Evolutionary conservation across 2,113 vertebrate species (phyloP).

Genomic region (Sturnira hondurensis): DNA sequence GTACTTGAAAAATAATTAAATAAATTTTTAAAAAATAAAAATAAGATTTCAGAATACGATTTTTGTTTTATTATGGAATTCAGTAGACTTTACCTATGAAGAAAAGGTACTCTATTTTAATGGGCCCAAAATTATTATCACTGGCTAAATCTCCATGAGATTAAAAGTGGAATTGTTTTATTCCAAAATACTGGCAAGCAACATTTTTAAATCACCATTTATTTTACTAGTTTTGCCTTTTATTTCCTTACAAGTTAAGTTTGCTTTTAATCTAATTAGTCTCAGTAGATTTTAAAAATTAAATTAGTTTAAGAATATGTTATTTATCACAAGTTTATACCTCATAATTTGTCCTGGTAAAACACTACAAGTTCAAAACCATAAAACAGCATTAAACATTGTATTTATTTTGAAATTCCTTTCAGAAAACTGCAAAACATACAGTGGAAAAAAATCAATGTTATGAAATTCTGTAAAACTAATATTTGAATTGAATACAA

Average conservation of each 20-base stretch:
- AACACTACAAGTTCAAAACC: neutral
- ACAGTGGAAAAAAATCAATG: neutral
- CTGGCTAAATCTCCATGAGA: neutral
- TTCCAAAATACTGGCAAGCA: neutral
- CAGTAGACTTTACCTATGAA: neutral
- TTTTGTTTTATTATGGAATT: neutral
- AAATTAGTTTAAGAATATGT: neutral
- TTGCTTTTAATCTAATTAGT: slow-evolving; percentile 1
- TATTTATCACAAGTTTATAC: neutral
- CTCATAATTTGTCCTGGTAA: neutral
- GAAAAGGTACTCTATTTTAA: neutral
- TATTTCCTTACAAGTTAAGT: neutral
- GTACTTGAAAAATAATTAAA: too few relatives aligned
- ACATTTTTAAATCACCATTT: neutral
- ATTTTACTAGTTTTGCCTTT: neutral
- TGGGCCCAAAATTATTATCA: neutral
- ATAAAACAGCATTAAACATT: neutral
- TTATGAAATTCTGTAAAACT: neutral
- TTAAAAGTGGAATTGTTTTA: neutral
- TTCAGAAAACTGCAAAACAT: neutral
- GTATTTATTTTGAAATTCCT: neutral
- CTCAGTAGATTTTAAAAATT: neutral
- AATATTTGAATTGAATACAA: neutral
- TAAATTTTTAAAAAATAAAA: too few relatives aligned
- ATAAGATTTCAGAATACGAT: neutral